Base-by-base conservation (phyloP, 2,888 invertebrate species). In the Andrena flavipes region DNA sequence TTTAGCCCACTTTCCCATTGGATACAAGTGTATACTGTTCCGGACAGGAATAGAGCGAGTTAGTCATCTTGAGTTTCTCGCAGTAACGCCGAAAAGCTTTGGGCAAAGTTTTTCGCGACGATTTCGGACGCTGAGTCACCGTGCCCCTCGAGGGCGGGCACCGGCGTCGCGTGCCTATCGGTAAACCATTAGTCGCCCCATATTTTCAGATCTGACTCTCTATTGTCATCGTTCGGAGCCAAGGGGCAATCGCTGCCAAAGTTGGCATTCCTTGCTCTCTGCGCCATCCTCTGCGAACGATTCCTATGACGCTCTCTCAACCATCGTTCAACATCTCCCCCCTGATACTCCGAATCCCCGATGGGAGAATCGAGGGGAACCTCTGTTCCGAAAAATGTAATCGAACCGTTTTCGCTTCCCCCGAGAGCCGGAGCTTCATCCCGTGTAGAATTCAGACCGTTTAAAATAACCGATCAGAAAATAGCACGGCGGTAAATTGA, bases 1-100 rank as follows among this genome's bases (percentile, higher is more conserved):
- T 86, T 84, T 87, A 88, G 74, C 84, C 87, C 83, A 88, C 84
- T 88, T 88, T 88, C 88, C 63, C 82, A 83, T 80, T 80, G 76
- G 81, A 88, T 84, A 88, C 75, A 86, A 83, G 82, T 72, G 84
- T 80, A 67, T 81, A 83, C 76, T 49, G 84, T 84, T 68, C 77
- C 23, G 65, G 84, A 86, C 85, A 83, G 77, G 82, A 88, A 88
- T 88, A 88, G 89, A 85, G 83, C 67, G 80, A 71, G 83, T 88
- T 88, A 88, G 89, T 88, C 88, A 88, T 86, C 85, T 74, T 70
- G 76, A 82, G 75, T 82, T 81, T 86, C 82, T 79, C 71, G 35
- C 51, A 26, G 75, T 67, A 86, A 87, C 83, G 63, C 67, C 51
- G 84, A 86, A 87, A 88, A 88, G 71, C 86, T 75, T 76, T 76